These are phyloP conservation scores for Plectropomus leopardus DNA, from an alignment of 2,113 vertebrate species.

Conservation along the genomic window DNA sequence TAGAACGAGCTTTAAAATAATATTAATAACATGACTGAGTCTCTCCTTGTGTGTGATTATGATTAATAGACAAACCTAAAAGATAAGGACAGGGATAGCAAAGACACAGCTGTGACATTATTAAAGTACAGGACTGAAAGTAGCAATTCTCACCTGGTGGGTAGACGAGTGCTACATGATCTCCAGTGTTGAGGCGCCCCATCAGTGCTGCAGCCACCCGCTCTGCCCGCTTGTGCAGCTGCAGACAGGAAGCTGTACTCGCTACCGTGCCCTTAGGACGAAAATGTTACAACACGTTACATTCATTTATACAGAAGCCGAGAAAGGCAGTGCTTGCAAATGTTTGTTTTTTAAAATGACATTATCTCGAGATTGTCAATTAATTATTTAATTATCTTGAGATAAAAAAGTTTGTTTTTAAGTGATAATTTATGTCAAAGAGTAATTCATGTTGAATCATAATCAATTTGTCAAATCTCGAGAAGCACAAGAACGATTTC, in stretches of 20 bases:
- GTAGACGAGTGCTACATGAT: conserved; percentile 95
- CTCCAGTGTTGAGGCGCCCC: conserved; percentile 90
- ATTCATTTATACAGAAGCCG: not conserved
- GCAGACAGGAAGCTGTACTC: conserved; percentile 92
- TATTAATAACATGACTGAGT: not conserved
- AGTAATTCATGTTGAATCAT: too few relatives aligned
- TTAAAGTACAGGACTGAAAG: not conserved
- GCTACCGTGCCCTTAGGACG: conserved; percentile 90
- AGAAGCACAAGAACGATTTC: too few relatives aligned
- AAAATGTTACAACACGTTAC: conserved; percentile 10
- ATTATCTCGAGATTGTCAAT: too few relatives aligned
- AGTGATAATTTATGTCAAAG: too few relatives aligned
- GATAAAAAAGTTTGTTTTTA: too few relatives aligned
- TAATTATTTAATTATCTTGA: too few relatives aligned
- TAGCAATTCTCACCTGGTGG: conserved; percentile 89
- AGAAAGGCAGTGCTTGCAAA: too few relatives aligned
- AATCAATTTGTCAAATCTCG: too few relatives aligned
- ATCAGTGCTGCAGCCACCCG: conserved; percentile 90
- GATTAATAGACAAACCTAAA: not conserved
- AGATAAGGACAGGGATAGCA: not conserved
- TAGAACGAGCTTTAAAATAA: not conserved
- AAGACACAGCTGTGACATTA: not conserved
- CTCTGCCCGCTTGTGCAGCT: conserved; percentile 95
- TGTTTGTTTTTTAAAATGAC: too few relatives aligned
- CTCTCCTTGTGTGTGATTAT: not conserved